Evolutionary conservation across 1,140 invertebrate species (phyloP).

Genomic region (Parapsyche elsis): DNA sequence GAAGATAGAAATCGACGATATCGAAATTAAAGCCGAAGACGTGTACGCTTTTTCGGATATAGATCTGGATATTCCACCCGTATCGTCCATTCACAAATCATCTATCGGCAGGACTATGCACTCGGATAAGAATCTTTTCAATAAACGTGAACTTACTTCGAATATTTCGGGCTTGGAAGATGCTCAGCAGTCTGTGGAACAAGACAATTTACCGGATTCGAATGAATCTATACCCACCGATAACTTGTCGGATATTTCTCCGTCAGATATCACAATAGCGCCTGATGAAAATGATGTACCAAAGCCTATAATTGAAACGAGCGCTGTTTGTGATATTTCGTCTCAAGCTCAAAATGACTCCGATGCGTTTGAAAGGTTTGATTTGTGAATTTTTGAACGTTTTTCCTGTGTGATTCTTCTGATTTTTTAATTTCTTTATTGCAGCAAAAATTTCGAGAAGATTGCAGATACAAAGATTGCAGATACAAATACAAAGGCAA

Average conservation of each 20-base stretch:
- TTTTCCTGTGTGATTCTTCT: no score
- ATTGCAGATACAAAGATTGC: not conserved
- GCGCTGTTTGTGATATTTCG: not conserved
- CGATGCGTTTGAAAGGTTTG: not conserved
- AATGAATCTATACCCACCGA: not conserved
- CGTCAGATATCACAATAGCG: not conserved
- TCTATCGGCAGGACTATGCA: conserved; percentile 45
- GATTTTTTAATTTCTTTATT: not conserved
- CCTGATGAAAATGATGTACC: not conserved
- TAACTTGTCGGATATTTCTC: not conserved
- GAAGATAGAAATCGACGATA: conserved; percentile 66
- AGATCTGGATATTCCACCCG: conserved; percentile 66
- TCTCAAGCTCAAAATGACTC: not conserved
- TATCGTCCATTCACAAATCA: conserved; percentile 61
- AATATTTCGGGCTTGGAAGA: conserved; percentile 41
- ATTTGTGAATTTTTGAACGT: no score
- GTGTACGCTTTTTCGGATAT: conserved; percentile 66
- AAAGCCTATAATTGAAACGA: not conserved
- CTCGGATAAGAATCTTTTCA: conserved; percentile 54
- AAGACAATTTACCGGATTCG: not conserved
- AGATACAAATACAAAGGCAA: conserved; percentile 30
- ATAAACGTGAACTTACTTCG: conserved; percentile 48
- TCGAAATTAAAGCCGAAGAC: conserved; percentile 66
- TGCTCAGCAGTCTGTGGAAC: conserved; percentile 31
- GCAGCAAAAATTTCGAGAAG: conserved; percentile 33